phyloP scores from a whole-genome alignment of 2,888 invertebrate species.

The Lepidochrysops patricia region DNA sequence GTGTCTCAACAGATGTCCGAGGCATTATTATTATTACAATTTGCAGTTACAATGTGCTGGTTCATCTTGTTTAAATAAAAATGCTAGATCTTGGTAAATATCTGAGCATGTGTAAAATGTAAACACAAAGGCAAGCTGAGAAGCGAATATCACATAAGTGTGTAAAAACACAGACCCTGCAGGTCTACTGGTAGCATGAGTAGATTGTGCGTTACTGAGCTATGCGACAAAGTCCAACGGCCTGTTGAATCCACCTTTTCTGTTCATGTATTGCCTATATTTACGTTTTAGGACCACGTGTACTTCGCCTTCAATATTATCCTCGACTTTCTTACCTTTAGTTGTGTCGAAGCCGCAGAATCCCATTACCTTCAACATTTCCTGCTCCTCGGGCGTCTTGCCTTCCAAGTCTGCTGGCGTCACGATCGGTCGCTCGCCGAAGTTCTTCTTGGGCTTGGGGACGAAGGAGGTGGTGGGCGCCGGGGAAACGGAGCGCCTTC shows the following conservation, averaged over 20 bases:
- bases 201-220: slow-evolving; percentile 30
- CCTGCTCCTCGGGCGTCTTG: slow-evolving; percentile 91
- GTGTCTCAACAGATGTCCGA: not conserved
- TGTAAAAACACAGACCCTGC: slow-evolving; percentile 26
- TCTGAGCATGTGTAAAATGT: not conserved
- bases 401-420: slow-evolving; percentile 91
- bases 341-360: slow-evolving; percentile 97
- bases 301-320: slow-evolving; percentile 94
- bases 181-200: slow-evolving; percentile 22
- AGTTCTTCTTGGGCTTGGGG: slow-evolving; percentile 51
- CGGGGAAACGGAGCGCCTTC: slow-evolving; percentile 52
- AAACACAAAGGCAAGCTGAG: slow-evolving; percentile 34
- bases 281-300: slow-evolving; percentile 96
- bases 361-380: slow-evolving; percentile 97
- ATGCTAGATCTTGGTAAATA: not conserved
- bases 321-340: slow-evolving; percentile 95
- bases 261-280: slow-evolving; percentile 99
- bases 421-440: slow-evolving; percentile 77
- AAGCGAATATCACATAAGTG: slow-evolving; percentile 27
- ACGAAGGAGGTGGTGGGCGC: slow-evolving; percentile 54
- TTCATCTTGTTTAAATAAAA: not conserved
- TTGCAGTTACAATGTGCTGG: not conserved
- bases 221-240: slow-evolving; percentile 97
- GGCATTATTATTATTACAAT: not conserved
- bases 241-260: slow-evolving; percentile 98